Evolutionary conservation across 2,888 invertebrate genomes (phyloP).

Genomic region (Oxyteleia sp.): DNA sequence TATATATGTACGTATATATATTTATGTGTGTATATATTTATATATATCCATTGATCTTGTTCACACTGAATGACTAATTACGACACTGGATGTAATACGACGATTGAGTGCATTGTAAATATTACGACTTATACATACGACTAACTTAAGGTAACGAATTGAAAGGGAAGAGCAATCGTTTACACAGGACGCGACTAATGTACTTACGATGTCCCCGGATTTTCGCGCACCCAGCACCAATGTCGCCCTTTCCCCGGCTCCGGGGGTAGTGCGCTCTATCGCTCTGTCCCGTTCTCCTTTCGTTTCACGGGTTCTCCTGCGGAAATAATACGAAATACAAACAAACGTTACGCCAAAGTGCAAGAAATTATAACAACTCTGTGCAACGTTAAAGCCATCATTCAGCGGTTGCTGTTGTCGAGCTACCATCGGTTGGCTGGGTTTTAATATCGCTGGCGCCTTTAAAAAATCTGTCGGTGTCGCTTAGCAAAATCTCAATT

Average conservation of each 20-base stretch:
- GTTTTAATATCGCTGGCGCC: no score
- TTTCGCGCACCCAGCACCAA: slow-evolving; percentile 15
- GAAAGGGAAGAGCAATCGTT: slow-evolving; percentile 7
- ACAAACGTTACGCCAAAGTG: slow-evolving; percentile 16
- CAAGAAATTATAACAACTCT: slow-evolving; percentile 21
- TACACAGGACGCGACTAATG: slow-evolving; percentile 18
- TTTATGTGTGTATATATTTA: no score
- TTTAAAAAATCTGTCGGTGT: no score
- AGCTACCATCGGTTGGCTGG: no score
- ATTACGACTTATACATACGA: slow-evolving; percentile 40
- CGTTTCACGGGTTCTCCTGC: slow-evolving; percentile 16
- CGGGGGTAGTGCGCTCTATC: slow-evolving; percentile 6
- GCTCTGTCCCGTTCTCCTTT: slow-evolving; percentile 19
- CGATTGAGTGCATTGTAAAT: slow-evolving; percentile 45
- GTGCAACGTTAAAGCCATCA: slow-evolving; percentile 34
- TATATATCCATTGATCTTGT: slow-evolving; percentile 30
- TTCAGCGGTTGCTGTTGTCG: slow-evolving; percentile 6
- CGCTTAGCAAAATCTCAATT: no score
- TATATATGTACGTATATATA: no score
- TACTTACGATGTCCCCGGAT: slow-evolving; percentile 38
- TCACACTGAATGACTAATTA: slow-evolving; percentile 35
- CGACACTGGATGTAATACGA: slow-evolving; percentile 48
- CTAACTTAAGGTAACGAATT: slow-evolving; percentile 12
- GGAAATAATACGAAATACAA: slow-evolving; percentile 28
- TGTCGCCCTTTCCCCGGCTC: background rate